Evolutionary conservation across 1,140 invertebrate species (phyloP), one percentile per base, ranked within the genome.

Genomic region (Bombus fervidus): DNA sequence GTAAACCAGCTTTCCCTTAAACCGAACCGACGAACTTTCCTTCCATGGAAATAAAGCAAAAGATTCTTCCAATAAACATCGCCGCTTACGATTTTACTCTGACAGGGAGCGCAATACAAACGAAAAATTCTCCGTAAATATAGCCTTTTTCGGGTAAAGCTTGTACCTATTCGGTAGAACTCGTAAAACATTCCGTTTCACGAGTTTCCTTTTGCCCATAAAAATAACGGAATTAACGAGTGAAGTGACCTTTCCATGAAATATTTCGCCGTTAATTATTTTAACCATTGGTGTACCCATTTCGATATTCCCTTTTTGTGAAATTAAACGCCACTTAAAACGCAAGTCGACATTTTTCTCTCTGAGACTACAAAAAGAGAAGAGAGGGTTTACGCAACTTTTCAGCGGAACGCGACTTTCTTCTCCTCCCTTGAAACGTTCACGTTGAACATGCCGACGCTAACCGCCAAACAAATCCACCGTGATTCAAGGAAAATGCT

Each of bases 51-150:
- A 75, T 86, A 88, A 82, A 89, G 75, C 85, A 53, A 83, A 72
- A 72, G 62, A 89, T 72, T 57, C 83, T 25, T 47, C 74, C 81
- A 83, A 89, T 89, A 89, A 89, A 89, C 84, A 89, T 83, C 53
- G 64, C 66, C 1, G 77, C 81, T 82, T 66, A 72, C 79, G 79
- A 62, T 66, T 73, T 28, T 5, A 74, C 66, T 47, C 57, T 2
- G n/a, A 25, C 10, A 25, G 22, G 10, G 68, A 37, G 39, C 3
- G 12, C 10, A 71, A 22, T 10, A 28, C 9, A 12, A 71, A 39
- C 34, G 31, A 71, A 71, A 53, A 37, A 4, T 64, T 10, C 22
- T 69, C 18, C 9, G 3, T 1, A 8, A 25, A 10, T 69, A 37
- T 12, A 22, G 18, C 6, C 37, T 22, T 47, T 68, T 37, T 25